Evolutionary conservation across 2,888 invertebrate species (phyloP).

Genomic region (Drosophila meridiana): DNA sequence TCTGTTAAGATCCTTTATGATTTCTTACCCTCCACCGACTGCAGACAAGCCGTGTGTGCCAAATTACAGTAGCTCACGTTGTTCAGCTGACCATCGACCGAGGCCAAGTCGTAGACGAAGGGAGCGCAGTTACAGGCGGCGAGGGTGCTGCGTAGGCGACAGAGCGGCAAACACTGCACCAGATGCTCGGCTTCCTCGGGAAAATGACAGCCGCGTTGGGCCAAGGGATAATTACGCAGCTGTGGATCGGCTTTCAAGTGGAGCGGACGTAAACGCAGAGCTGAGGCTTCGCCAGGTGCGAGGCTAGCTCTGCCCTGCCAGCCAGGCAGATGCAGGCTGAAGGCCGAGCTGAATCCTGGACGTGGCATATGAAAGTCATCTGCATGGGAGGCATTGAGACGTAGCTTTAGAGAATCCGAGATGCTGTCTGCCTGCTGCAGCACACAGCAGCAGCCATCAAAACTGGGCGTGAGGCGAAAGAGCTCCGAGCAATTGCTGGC

Average conservation of each 20-base stretch:
- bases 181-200: slow-evolving; percentile 57
- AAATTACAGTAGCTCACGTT: slow-evolving; percentile 66
- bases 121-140: slow-evolving; percentile 75
- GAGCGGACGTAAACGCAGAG: slow-evolving; percentile 49
- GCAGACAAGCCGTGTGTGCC: slow-evolving; percentile 67
- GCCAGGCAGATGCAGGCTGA: slow-evolving; percentile 68
- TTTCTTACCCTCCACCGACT: slow-evolving; percentile 64
- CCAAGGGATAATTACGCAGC: slow-evolving; percentile 46
- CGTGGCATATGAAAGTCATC: slow-evolving; percentile 66
- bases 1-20: not conserved
- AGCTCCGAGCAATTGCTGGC: slow-evolving; percentile 59
- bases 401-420: slow-evolving; percentile 51
- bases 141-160: slow-evolving; percentile 59
- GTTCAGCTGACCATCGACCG: not conserved
- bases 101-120: slow-evolving; percentile 36
- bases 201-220: slow-evolving; percentile 74
- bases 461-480: slow-evolving; percentile 50
- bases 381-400: slow-evolving; percentile 66
- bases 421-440: slow-evolving; percentile 21
- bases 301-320: slow-evolving; percentile 60
- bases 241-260: slow-evolving; percentile 54
- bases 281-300: slow-evolving; percentile 50
- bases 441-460: slow-evolving; percentile 73
- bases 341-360: slow-evolving; percentile 53
- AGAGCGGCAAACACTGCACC: slow-evolving; percentile 69